A percentile compares a stretch with the other conserved stretches of the same genome.
These are phyloP conservation scores for Xyrauchen texanus DNA, from an alignment of 2,113 vertebrate species.

Conservation along the genomic window DNA sequence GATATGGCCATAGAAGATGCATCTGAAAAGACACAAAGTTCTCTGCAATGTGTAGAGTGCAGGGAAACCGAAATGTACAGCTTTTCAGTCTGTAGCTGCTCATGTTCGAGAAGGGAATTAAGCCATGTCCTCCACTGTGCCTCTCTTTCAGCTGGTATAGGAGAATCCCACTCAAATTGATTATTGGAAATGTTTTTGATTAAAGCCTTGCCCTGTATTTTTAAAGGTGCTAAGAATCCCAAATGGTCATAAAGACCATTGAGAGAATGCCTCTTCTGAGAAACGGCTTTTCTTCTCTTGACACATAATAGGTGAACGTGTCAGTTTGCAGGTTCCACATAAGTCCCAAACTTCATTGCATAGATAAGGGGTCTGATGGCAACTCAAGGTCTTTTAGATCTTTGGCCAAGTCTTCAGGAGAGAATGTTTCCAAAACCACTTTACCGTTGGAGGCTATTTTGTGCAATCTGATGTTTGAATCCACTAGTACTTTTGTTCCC, in stretches of 20 bases:
- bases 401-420: neutral
- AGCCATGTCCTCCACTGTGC: conserved; percentile 23
- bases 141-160: conserved; percentile 5
- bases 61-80: neutral
- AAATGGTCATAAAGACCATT: conserved; percentile 24
- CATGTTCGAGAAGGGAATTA: conserved; percentile 5
- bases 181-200: neutral
- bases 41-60: neutral
- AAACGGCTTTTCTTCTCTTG: neutral
- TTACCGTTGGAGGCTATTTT: neutral
- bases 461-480: neutral
- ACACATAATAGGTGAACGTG: neutral
- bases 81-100: neutral
- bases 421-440: neutral
- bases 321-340: neutral
- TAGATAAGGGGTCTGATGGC: neutral
- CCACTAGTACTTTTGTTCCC: neutral
- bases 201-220: conserved; percentile 32
- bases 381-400: neutral
- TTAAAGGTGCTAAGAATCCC: neutral
- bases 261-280: neutral
- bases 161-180: conserved; percentile 15
- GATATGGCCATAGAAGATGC: conserved; percentile 1
- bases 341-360: neutral
- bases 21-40: conserved; percentile 34